Conservation (phyloP, 2,113 vertebrate species). For the Corydoras sp. region DNA sequence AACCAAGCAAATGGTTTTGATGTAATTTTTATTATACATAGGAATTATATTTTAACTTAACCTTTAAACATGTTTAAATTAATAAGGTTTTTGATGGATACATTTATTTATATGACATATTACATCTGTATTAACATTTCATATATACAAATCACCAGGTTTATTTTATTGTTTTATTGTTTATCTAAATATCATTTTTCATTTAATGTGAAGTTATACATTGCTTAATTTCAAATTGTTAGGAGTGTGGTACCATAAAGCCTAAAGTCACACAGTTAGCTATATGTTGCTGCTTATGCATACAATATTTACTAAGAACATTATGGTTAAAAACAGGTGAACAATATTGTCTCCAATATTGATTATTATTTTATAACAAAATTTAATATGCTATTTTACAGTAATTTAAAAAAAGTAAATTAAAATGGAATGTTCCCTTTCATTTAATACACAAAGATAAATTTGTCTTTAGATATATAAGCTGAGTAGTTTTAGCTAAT, state of each 20-base stretch:
- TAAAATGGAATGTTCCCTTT: constrained; percentile 25
- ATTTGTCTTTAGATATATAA: constrained; percentile 45
- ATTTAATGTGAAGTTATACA: too few species aligned
- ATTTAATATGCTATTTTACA: constrained; percentile 45
- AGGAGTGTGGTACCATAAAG: too few species aligned
- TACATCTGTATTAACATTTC: too few species aligned
- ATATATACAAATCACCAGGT: background rate
- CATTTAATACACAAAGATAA: constrained; percentile 46
- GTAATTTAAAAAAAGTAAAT: constrained; percentile 44
- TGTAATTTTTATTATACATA: too few species aligned
- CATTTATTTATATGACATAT: too few species aligned
- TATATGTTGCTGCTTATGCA: constrained; percentile 16
- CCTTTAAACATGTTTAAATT: too few species aligned
- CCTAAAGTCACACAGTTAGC: constrained; percentile 33
- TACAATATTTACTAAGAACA: too few species aligned
- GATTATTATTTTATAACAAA: constrained; percentile 38
- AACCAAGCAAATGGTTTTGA: too few species aligned
- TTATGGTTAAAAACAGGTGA: constrained; percentile 6
- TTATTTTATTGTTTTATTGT: background rate
- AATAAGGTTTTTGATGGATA: too few species aligned
- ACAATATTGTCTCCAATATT: constrained; percentile 45
- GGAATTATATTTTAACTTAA: too few species aligned
- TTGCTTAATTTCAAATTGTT: too few species aligned
- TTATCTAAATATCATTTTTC: background rate
- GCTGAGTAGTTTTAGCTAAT: constrained; percentile 47